Evolutionary conservation across 2,888 invertebrate genomes (phyloP), one percentile per base, ranked within the genome.

Genomic region (Stratiomys singularior): DNA sequence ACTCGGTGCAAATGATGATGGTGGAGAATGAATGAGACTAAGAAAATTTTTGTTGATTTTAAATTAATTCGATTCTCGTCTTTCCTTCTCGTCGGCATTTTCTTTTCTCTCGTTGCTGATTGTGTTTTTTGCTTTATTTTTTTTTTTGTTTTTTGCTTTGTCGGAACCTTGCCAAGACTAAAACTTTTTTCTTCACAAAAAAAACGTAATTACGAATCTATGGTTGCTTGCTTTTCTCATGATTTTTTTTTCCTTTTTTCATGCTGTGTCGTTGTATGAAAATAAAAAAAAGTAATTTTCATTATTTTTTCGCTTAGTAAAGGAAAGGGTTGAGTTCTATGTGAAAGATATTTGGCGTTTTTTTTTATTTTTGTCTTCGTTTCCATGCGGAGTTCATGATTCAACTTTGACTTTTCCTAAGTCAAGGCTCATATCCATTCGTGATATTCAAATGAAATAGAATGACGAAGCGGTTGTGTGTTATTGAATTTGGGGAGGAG

Each of bases 1-100:
- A 37, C 44, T 47, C 63, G 52, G 37, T 37, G 37, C 9, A 52
- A 52, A 52, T 52, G 52, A 52, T 4, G 52, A 52, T 52, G 18
- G 52, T n/a, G 15, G 52, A 52, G 37, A 78, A 69, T 76, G 78
- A 76, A 76, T 78, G 69, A 76, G 76, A 18, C 44, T 46, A 27
- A 78, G 72, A 76, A 78, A 78, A 76, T 76, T 76, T 78, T 78
- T 78, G 78, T 78, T 78, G 76, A 78, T 78, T 78, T 78, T 78
- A 78, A 78, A 78, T 78, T 78, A 78, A 78, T 76, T 78, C 78
- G 78, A 76, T 78, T 78, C 76, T 76, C 37, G 37, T 9, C 9
- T 37, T 9, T 37, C 37, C 58, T 76, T 52, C 21, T 18, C 15
- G 13, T 28, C 3, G 25, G n/a, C 30, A 27, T 52, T 58, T 67